Conservation (phyloP, 1,140 invertebrate species). For the Drosophila leontia region DNA sequence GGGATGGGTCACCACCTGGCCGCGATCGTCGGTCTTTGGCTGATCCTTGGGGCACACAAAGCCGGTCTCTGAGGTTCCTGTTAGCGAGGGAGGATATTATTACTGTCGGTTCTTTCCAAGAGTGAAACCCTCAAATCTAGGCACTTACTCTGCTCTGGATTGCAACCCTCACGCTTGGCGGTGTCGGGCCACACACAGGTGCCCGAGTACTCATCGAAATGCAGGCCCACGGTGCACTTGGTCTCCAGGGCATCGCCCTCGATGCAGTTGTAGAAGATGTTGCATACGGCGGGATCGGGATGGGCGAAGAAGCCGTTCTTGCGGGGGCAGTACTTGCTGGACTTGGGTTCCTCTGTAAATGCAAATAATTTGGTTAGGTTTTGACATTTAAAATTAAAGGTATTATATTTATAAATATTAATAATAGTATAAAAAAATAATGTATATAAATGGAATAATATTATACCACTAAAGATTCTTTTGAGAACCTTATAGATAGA, state of each 20-base stretch:
- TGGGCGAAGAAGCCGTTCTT: constrained; percentile 95
- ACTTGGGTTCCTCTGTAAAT: constrained; percentile 90
- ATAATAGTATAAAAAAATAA: too few relatives aligned
- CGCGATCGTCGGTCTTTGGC: constrained; percentile 88
- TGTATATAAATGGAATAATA: too few relatives aligned
- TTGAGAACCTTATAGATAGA: too few relatives aligned
- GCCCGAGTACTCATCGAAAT: constrained; percentile 93
- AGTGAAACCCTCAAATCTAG: neutral
- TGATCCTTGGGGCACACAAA: constrained; percentile 92
- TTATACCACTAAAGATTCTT: too few relatives aligned
- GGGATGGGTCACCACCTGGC: constrained; percentile 92
- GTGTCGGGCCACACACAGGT: constrained; percentile 95
- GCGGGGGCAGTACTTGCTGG: constrained; percentile 90
- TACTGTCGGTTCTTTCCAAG: neutral
- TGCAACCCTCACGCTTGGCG: constrained; percentile 91
- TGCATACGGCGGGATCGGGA: constrained; percentile 91
- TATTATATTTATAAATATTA: too few relatives aligned
- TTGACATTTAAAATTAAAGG: too few relatives aligned
- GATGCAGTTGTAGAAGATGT: constrained; percentile 95
- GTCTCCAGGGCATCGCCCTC: constrained; percentile 92
- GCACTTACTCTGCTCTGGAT: constrained; percentile 59
- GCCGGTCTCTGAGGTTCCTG: constrained; percentile 91
- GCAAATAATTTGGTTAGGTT: neutral
- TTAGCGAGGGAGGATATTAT: neutral
- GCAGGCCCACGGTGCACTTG: constrained; percentile 93